A percentile compares a stretch with the other conserved stretches of the same genome.
These are phyloP conservation scores for Drosophila parvula DNA, from an alignment of 1,140 invertebrate genomes.

Conservation along the genomic window DNA sequence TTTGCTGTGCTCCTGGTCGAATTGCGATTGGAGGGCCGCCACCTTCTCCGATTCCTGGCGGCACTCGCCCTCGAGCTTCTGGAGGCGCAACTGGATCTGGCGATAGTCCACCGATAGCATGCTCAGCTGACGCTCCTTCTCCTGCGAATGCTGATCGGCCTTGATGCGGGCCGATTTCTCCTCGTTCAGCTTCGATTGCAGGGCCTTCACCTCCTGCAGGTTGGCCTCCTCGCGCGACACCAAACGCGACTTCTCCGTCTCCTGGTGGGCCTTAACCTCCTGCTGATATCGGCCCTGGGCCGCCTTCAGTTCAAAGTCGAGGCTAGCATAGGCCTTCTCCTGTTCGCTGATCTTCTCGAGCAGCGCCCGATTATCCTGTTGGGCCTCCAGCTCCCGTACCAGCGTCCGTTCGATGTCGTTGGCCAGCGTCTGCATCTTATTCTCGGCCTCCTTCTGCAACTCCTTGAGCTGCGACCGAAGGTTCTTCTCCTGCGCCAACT, in stretches of 20 bases:
- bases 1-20: conserved; percentile 93
- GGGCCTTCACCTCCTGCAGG: conserved; percentile 92
- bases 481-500: conserved; percentile 93
- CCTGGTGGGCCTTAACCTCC: conserved; percentile 94
- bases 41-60: conserved; percentile 94
- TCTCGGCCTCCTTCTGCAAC: conserved; percentile 91
- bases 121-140: conserved; percentile 96
- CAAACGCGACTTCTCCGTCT: conserved; percentile 92
- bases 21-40: conserved; percentile 91
- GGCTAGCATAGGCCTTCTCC: conserved; percentile 94
- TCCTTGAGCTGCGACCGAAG: conserved; percentile 89
- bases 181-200: conserved; percentile 95
- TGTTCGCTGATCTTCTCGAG: conserved; percentile 91
- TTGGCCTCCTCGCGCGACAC: conserved; percentile 96
- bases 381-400: conserved; percentile 89
- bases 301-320: conserved; percentile 94
- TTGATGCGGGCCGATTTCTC: conserved; percentile 93
- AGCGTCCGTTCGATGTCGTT: conserved; percentile 90
- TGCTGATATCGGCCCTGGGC: conserved; percentile 94
- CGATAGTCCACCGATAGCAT: conserved; percentile 97
- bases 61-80: conserved; percentile 95
- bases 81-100: conserved; percentile 94
- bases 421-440: conserved; percentile 88
- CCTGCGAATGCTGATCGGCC: conserved; percentile 92
- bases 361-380: conserved; percentile 91